These are phyloP conservation scores for Xylota segnis DNA, from an alignment of 2,888 invertebrate species.

Conservation along the genomic window DNA sequence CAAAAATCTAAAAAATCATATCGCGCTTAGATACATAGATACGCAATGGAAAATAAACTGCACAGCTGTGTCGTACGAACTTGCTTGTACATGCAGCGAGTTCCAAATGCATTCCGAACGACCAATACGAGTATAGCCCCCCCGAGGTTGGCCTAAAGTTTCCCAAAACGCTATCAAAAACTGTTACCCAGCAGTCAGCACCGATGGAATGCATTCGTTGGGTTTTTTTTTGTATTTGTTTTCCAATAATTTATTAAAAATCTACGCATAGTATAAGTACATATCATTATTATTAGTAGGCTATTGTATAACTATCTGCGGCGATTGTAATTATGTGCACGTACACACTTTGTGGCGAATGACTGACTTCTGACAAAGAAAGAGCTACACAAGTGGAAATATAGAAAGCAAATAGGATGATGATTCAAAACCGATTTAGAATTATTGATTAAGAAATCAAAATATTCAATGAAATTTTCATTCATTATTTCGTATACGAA, in stretches of 20 bases:
- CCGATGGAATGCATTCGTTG: constrained; percentile 28
- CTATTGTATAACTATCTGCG: constrained; percentile 48
- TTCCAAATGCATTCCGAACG: constrained; percentile 25
- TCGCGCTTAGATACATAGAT: not conserved
- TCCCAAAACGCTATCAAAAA: not conserved
- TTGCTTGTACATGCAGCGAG: not conserved
- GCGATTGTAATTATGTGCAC: constrained; percentile 48
- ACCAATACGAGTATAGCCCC: not conserved
- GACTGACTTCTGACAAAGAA: constrained; percentile 35
- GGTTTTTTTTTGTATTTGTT: constrained; percentile 9
- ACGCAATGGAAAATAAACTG: not conserved
- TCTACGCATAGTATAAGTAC: constrained; percentile 9
- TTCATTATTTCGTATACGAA: constrained; percentile 50
- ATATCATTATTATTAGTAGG: constrained; percentile 39
- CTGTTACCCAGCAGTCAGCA: not conserved
- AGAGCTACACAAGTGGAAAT: constrained; percentile 19
- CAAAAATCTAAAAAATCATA: constrained; percentile 19
- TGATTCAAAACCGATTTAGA: constrained; percentile 60
- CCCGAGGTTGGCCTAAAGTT: not conserved
- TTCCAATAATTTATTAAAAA: constrained; percentile 18
- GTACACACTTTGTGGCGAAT: constrained; percentile 42
- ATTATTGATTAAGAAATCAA: constrained; percentile 60
- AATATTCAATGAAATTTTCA: constrained; percentile 67
- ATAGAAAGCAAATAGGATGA: constrained; percentile 39
- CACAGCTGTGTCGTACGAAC: not conserved